Evolutionary conservation across 2,113 vertebrate species (phyloP).

Genomic region (Elephantulus edwardii): DNA sequence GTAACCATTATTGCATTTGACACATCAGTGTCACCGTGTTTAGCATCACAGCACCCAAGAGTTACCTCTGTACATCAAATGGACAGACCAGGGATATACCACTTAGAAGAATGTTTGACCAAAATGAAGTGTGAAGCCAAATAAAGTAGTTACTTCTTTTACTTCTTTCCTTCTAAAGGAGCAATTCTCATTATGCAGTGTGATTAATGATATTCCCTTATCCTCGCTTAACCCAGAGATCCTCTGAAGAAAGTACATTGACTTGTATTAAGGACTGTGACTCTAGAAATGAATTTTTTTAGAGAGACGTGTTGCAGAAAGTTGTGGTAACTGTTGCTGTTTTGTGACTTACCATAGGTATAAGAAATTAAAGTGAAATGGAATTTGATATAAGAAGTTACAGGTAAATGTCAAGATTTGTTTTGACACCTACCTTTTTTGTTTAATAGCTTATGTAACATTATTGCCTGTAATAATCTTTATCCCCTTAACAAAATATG

Average conservation of each 20-base stretch:
- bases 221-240: background rate
- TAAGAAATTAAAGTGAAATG: conserved; percentile 13
- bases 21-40: too few relatives aligned
- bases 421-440: conserved; percentile 30
- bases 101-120: too few relatives aligned
- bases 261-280: background rate
- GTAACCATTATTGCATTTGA: too few relatives aligned
- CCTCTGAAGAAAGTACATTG: background rate
- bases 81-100: too few relatives aligned
- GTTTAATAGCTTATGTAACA: background rate
- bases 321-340: background rate
- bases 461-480: background rate
- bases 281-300: background rate
- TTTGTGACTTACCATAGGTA: conserved; percentile 11
- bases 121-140: too few relatives aligned
- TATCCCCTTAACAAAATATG: background rate
- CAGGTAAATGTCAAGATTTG: conserved; percentile 37
- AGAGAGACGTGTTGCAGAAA: background rate
- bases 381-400: background rate
- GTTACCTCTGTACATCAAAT: too few relatives aligned
- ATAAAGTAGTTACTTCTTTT: background rate
- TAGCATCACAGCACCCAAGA: too few relatives aligned
- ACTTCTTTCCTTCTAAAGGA: background rate
- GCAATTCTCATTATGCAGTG: background rate
- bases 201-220: conserved; percentile 1